These are phyloP conservation scores for Amblyopsis hoosieri DNA, from an alignment of 2,797 vertebrate species.

Conservation along the genomic window DNA sequence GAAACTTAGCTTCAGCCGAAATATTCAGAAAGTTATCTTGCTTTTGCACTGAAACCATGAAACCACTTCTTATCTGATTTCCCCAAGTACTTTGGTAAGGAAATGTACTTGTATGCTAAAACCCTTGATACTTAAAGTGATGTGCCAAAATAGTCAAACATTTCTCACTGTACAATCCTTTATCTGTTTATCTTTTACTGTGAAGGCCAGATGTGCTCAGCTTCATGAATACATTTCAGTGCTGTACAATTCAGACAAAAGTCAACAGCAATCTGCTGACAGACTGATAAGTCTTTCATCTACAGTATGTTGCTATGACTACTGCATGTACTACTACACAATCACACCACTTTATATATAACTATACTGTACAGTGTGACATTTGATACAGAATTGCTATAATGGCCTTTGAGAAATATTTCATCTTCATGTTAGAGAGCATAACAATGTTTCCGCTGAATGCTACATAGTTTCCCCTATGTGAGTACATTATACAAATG, in stretches of 20 bases:
- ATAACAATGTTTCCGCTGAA: neutral
- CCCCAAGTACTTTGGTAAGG: constrained; percentile 39
- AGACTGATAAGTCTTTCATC: neutral
- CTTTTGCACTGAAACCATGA: constrained; percentile 49
- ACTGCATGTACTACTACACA: neutral
- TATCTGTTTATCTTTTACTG: constrained; percentile 25
- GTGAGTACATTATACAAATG: no score
- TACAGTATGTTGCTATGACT: neutral
- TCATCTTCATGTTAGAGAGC: neutral
- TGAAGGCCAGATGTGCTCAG: constrained; percentile 10
- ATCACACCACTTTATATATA: neutral
- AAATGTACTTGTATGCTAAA: constrained; percentile 47
- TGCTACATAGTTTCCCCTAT: no score
- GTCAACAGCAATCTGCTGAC: neutral
- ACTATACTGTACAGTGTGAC: constrained; percentile 8
- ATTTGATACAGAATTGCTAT: neutral
- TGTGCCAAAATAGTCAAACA: constrained; percentile 34
- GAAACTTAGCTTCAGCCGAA: no score
- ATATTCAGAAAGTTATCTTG: no score
- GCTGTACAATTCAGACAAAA: neutral
- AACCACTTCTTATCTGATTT: constrained; percentile 45
- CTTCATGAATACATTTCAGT: constrained; percentile 6
- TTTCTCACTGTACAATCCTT: constrained; percentile 31
- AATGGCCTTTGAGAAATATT: constrained; percentile 1
- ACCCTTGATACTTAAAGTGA: constrained; percentile 33